Evolutionary conservation across 2,888 invertebrate species (phyloP).

Genomic region (Limnephilus lunatus): DNA sequence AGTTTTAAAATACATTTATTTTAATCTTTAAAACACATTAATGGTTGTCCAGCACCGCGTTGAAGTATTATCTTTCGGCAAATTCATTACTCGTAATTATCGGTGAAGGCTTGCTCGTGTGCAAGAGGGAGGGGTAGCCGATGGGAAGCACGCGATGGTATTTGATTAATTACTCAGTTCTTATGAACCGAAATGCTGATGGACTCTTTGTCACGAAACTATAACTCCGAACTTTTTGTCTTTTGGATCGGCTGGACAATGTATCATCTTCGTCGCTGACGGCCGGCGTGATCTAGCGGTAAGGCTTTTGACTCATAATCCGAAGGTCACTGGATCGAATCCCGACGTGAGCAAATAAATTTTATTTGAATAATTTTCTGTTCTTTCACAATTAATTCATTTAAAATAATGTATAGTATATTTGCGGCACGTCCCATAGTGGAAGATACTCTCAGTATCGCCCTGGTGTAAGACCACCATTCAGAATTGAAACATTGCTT

Average conservation of each 20-base stretch:
- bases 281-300: too few relatives aligned
- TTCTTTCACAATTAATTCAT: too few relatives aligned
- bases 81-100: constrained; percentile 22
- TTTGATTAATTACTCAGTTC: constrained; percentile 16
- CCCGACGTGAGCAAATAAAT: too few relatives aligned
- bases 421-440: too few relatives aligned
- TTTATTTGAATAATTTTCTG: too few relatives aligned
- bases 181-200: neutral
- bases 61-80: neutral
- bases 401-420: too few relatives aligned
- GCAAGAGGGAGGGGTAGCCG: neutral
- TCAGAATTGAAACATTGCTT: too few relatives aligned
- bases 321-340: too few relatives aligned
- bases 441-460: too few relatives aligned
- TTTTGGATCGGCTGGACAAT: neutral
- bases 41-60: neutral
- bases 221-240: neutral
- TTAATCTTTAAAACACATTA: neutral
- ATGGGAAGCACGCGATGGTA: neutral
- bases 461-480: too few relatives aligned
- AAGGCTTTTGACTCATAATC: too few relatives aligned
- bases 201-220: neutral
- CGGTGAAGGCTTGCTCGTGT: constrained; percentile 15
- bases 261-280: neutral
- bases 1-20: too few relatives aligned